Evolutionary conservation across 2,113 vertebrate species (phyloP), one percentile per base, ranked within the genome.

Genomic region (Canis aureus): DNA sequence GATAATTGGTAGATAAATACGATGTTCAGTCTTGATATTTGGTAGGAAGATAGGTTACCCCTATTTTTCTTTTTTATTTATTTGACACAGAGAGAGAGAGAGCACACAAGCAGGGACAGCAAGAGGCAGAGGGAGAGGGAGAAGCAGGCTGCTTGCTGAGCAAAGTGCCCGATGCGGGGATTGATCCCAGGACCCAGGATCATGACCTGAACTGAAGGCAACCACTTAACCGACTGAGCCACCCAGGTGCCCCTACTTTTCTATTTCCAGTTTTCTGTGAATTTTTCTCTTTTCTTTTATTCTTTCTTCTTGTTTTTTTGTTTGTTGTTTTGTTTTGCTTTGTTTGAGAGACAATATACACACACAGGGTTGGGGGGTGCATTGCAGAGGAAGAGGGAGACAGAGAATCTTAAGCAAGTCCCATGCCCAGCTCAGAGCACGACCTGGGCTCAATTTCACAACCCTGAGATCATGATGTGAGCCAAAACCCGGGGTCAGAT

Each of bases 241-340:
- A 8, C 43, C 43, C 43, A 43, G 43, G 43, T 43, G 43, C 7
- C 43, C 43, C 13, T 60, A n/a, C 38, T 83, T 95, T 90, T 73
- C 11, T 89, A 29, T 38, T 66, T 85, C 13, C 69, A 76, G 4
- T 69, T 89, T 92, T 2, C 88, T 89, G 0, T 49, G 23, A 35
- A 9, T 78, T 85, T 95, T 62, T 83, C 69, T 76, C 74, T 91
- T 83, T 69, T 83, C 69, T 76, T 67, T 91, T 83, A 32, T 15
- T 67, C 16, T 35, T 32, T 35, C 64, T 67, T 7, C 20, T 20
- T n/a, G 16, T 67, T 17, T 32, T 69, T 69, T 69, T 35, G 43
- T 43, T 43, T 43, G 43, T 43, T 43, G 43, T 43, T 43, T 43
- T 43, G 43, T 43, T 43, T 43, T 43, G 43, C 43, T n/a, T n/a